A percentile compares a stretch with the other conserved stretches of the same genome.
Evolutionary conservation across 2,888 invertebrate genomes (phyloP).

Genomic region (Alviniconcha strummeri): DNA sequence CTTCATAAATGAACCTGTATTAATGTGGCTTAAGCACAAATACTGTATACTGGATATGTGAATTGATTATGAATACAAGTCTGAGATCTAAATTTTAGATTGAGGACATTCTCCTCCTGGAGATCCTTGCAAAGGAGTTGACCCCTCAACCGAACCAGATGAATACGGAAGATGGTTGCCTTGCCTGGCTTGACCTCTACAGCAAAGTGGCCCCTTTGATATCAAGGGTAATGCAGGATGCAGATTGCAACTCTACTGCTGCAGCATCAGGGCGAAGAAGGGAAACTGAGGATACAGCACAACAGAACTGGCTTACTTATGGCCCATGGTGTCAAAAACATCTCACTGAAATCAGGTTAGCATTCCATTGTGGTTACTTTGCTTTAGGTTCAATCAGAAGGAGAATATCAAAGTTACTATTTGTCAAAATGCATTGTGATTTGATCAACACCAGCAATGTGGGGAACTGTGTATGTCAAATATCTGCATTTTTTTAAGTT

Average conservation of each 20-base stretch:
- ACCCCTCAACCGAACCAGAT: conserved; percentile 41
- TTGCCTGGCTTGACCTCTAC: conserved; percentile 45
- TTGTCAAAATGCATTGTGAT: too few relatives aligned
- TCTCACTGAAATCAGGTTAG: background rate
- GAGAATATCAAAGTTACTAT: too few relatives aligned
- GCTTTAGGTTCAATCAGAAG: too few relatives aligned
- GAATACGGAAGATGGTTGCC: conserved; percentile 37
- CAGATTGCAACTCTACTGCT: background rate
- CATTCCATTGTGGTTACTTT: too few relatives aligned
- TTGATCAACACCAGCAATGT: too few relatives aligned
- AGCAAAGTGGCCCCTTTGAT: conserved; percentile 44
- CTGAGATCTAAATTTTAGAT: conserved; percentile 34
- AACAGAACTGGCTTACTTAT: background rate
- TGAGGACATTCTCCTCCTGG: conserved; percentile 44
- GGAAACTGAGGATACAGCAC: background rate
- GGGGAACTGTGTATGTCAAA: too few relatives aligned
- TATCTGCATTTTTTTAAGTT: too few relatives aligned
- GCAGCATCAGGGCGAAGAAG: background rate
- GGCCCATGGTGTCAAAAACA: conserved; percentile 8
- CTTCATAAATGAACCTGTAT: too few relatives aligned
- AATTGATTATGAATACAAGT: too few relatives aligned
- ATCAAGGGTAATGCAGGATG: conserved; percentile 40
- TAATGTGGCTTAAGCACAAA: too few relatives aligned
- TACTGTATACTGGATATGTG: too few relatives aligned
- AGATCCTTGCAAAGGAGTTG: conserved; percentile 46